These are phyloP conservation scores for Noctuana brunneofusca DNA, from an alignment of 2,888 invertebrate species.

Conservation along the genomic window DNA sequence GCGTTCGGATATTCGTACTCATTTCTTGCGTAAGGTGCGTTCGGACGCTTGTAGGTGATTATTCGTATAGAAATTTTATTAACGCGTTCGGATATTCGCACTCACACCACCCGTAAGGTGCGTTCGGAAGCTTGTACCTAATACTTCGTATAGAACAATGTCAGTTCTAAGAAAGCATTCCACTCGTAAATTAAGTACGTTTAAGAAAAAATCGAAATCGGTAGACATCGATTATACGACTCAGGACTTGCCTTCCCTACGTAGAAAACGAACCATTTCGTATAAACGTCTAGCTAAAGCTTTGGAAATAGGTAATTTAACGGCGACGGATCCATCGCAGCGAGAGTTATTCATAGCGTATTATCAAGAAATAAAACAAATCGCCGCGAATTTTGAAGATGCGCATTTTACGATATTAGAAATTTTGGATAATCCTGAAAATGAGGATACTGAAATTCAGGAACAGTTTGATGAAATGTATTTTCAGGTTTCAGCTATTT, in stretches of 20 bases:
- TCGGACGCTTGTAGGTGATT: too few species aligned
- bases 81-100: background rate
- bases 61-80: background rate
- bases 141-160: background rate
- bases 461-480: constrained; percentile 10
- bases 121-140: too few species aligned
- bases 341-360: constrained; percentile 9
- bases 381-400: constrained; percentile 5
- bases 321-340: background rate
- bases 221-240: background rate
- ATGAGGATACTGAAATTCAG: constrained; percentile 6
- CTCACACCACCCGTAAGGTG: too few species aligned
- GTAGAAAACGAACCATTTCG: background rate
- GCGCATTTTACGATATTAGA: constrained; percentile 6
- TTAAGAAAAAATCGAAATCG: constrained; percentile 1
- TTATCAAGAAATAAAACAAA: constrained; percentile 1
- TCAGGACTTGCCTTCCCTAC: background rate
- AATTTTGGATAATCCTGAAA: constrained; percentile 7
- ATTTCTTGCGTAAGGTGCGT: too few species aligned
- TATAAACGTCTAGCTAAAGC: background rate
- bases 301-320: background rate
- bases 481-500: background rate
- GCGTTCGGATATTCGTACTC: background rate
- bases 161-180: background rate
- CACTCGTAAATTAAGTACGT: background rate